phyloP scores from a whole-genome alignment of 2,797 vertebrate species.

The Gastrophryne carolinensis region DNA sequence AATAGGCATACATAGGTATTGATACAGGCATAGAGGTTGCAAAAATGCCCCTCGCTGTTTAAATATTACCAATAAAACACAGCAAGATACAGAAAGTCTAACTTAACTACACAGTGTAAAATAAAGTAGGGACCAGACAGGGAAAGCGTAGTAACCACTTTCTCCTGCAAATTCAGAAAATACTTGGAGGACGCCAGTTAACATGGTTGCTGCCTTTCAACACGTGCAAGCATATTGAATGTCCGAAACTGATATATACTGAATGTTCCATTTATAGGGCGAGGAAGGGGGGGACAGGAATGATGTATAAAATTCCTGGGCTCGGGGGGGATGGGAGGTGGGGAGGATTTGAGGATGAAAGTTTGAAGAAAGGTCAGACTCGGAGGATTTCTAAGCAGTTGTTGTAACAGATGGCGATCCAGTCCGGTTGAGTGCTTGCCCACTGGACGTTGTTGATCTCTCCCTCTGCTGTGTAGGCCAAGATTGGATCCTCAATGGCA shows the following conservation, averaged over 20 bases:
- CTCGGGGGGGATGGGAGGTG: slow-evolving; percentile 42
- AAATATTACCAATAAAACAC: slow-evolving; percentile 18
- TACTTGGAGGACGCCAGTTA: not conserved
- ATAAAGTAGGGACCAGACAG: not conserved
- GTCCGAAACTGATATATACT: not conserved
- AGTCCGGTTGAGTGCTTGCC: slow-evolving; percentile 98
- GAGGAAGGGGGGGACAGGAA: not conserved
- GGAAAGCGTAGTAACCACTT: not conserved
- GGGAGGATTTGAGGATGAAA: not conserved
- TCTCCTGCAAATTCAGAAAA: not conserved
- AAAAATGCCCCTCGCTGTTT: not conserved
- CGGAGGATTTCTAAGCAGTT: slow-evolving; percentile 97
- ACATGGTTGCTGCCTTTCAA: not conserved
- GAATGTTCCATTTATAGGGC: not conserved
- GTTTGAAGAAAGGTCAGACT: slow-evolving; percentile 72
- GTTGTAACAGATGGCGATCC: slow-evolving; percentile 98
- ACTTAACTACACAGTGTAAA: not conserved
- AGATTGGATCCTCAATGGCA: slow-evolving; percentile 96
- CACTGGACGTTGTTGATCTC: slow-evolving; percentile 99
- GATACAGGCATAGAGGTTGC: slow-evolving; percentile 9
- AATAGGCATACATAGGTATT: slow-evolving; percentile 6
- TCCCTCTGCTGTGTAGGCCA: slow-evolving; percentile 96
- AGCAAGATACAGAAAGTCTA: not conserved
- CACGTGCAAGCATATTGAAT: not conserved
- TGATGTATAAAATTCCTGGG: slow-evolving; percentile 27